Percentiles rank a stretch among this genome's conserved stretches.
phyloP scores from a whole-genome alignment of 2,888 invertebrate genomes.

The Macrophya alboannulata region DNA sequence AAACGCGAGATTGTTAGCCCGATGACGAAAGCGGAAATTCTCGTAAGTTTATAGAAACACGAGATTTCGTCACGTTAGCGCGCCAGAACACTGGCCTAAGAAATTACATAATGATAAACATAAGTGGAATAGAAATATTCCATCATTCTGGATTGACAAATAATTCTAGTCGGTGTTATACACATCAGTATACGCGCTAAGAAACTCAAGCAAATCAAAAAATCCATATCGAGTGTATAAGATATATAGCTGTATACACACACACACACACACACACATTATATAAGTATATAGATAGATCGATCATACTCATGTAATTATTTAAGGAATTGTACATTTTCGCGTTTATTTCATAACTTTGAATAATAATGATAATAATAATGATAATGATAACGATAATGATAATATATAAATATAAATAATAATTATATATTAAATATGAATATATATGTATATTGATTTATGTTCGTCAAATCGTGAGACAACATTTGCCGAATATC shows the following conservation, averaged over 20 bases:
- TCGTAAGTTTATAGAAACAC: background rate
- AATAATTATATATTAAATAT: background rate
- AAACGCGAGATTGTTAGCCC: slow-evolving; percentile 26
- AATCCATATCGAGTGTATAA: slow-evolving; percentile 34
- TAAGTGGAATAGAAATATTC: slow-evolving; percentile 14
- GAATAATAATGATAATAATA: slow-evolving; percentile 21
- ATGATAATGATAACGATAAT: slow-evolving; percentile 37
- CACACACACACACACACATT: too few relatives aligned
- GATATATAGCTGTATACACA: background rate
- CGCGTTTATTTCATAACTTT: slow-evolving; percentile 59
- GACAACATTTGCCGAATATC: slow-evolving; percentile 33
- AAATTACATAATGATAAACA: background rate
- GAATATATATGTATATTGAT: slow-evolving; percentile 55
- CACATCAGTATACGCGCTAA: slow-evolving; percentile 54
- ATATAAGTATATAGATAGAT: slow-evolving; percentile 22
- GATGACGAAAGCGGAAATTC: slow-evolving; percentile 5
- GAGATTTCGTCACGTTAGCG: slow-evolving; percentile 36
- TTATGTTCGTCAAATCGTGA: slow-evolving; percentile 37
- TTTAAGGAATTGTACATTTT: slow-evolving; percentile 61
- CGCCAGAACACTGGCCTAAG: slow-evolving; percentile 53
- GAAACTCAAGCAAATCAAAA: slow-evolving; percentile 46
- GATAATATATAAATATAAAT: slow-evolving; percentile 57
- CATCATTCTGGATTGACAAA: slow-evolving; percentile 56
- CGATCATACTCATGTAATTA: slow-evolving; percentile 61
- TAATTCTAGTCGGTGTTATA: slow-evolving; percentile 63